Percentiles rank a stretch among this genome's conserved stretches.
Evolutionary conservation across 92 coral and sea anemone genomes (phyloP).

Genomic region (Parazoanthus darwini): DNA sequence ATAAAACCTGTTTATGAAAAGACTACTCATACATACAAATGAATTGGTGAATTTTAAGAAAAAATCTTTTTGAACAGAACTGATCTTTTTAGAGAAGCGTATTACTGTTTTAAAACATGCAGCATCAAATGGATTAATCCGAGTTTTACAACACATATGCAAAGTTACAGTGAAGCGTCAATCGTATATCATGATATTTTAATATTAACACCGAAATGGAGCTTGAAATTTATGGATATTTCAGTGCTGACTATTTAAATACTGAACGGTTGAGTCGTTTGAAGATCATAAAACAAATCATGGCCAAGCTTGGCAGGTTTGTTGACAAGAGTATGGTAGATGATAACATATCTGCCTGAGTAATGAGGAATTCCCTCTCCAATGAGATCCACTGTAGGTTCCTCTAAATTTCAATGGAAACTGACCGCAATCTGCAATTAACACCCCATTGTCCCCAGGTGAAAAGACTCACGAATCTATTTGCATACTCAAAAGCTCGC

Average conservation of each 20-base stretch:
- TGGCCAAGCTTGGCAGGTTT: neutral
- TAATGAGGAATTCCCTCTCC: neutral
- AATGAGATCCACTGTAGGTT: neutral
- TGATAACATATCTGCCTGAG: neutral
- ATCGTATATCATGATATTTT: neutral
- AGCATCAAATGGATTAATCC: neutral
- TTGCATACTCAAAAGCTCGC: constrained; percentile 22
- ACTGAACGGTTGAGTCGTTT: neutral
- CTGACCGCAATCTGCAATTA: constrained; percentile 13
- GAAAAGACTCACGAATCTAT: neutral
- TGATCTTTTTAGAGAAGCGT: too few relatives aligned
- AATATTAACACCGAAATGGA: too few relatives aligned
- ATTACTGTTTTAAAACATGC: neutral
- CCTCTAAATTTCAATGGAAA: neutral
- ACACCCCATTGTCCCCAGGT: constrained; percentile 15
- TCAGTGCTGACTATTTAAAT: neutral
- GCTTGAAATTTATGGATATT: neutral
- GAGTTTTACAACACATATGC: too few relatives aligned
- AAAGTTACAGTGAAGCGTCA: neutral
- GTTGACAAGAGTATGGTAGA: neutral
- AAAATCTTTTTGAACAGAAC: neutral
- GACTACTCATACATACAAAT: neutral
- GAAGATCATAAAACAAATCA: neutral
- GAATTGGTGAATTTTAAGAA: neutral
- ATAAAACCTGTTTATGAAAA: neutral